These are phyloP conservation scores for Nymphalis c-album DNA, from an alignment of 2,888 invertebrate genomes.

Conservation along the genomic window DNA sequence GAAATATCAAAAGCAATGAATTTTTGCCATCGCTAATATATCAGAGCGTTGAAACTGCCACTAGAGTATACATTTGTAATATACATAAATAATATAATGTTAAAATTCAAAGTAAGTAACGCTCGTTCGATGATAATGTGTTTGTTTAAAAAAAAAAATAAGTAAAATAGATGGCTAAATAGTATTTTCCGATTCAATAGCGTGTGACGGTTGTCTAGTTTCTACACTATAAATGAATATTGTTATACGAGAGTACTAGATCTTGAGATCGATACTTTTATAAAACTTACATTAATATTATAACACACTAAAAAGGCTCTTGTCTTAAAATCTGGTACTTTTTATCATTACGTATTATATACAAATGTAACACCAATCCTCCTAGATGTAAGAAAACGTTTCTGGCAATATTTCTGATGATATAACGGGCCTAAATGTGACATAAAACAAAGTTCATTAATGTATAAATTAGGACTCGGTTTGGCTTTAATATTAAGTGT, in stretches of 20 bases:
- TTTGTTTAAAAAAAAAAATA: slow-evolving; percentile 65
- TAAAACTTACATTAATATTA: slow-evolving; percentile 1
- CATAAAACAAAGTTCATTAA: slow-evolving; percentile 13
- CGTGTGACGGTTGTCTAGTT: slow-evolving; percentile 21
- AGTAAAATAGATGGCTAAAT: slow-evolving; percentile 40
- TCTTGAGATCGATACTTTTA: background rate
- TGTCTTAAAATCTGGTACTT: slow-evolving; percentile 11
- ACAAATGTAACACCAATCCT: slow-evolving; percentile 9
- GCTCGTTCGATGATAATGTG: slow-evolving; percentile 57
- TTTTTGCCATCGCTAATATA: slow-evolving; percentile 55
- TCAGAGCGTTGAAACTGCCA: slow-evolving; percentile 77
- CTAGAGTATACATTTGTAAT: slow-evolving; percentile 73
- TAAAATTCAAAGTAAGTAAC: slow-evolving; percentile 60
- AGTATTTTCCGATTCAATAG: slow-evolving; percentile 16
- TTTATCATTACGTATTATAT: slow-evolving; percentile 10
- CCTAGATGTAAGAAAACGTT: slow-evolving; percentile 15
- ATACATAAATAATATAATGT: slow-evolving; percentile 58
- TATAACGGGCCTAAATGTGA: slow-evolving; percentile 26
- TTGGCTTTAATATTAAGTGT: slow-evolving; percentile 31
- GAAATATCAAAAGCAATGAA: slow-evolving; percentile 38
- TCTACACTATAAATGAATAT: background rate
- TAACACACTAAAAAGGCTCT: background rate
- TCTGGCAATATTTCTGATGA: slow-evolving; percentile 11
- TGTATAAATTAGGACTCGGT: slow-evolving; percentile 19
- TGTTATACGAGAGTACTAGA: slow-evolving; percentile 6